Evolutionary conservation across 1,140 invertebrate species (phyloP).

Genomic region (Agrypnia vestita): DNA sequence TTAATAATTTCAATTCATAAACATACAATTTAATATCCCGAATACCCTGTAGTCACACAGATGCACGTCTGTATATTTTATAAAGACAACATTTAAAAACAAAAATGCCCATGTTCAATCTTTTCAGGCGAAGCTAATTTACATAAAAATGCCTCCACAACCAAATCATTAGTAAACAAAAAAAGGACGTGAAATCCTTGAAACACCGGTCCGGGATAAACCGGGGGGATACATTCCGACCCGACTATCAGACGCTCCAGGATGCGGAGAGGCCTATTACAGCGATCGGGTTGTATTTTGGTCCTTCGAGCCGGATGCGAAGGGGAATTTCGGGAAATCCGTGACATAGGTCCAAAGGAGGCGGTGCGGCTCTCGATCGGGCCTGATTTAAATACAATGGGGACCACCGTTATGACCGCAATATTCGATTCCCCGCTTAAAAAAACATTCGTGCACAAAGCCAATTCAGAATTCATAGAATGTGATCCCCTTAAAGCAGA

Average conservation of each 20-base stretch:
- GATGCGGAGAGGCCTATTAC: not conserved
- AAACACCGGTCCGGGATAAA: not conserved
- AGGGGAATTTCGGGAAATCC: conserved; percentile 8
- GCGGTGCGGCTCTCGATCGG: not conserved
- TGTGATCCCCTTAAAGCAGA: too few relatives aligned
- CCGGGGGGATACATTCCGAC: not conserved
- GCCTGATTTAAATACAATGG: conserved; percentile 14
- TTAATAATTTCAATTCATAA: too few relatives aligned
- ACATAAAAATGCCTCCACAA: not conserved
- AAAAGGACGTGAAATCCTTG: not conserved
- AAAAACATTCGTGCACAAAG: too few relatives aligned
- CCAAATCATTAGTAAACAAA: not conserved
- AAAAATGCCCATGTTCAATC: not conserved
- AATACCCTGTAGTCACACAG: too few relatives aligned
- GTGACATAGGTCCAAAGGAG: not conserved
- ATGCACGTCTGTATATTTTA: too few relatives aligned
- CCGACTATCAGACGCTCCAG: not conserved
- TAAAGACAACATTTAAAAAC: too few relatives aligned
- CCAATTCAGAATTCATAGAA: too few relatives aligned
- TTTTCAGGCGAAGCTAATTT: not conserved
- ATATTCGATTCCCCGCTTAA: not conserved
- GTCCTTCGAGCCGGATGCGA: not conserved
- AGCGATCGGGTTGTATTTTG: not conserved
- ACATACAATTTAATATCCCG: too few relatives aligned
- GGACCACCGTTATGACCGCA: not conserved